Base-by-base conservation (phyloP, 92 coral and sea anemone species). In the Zoanthus gigantus region DNA sequence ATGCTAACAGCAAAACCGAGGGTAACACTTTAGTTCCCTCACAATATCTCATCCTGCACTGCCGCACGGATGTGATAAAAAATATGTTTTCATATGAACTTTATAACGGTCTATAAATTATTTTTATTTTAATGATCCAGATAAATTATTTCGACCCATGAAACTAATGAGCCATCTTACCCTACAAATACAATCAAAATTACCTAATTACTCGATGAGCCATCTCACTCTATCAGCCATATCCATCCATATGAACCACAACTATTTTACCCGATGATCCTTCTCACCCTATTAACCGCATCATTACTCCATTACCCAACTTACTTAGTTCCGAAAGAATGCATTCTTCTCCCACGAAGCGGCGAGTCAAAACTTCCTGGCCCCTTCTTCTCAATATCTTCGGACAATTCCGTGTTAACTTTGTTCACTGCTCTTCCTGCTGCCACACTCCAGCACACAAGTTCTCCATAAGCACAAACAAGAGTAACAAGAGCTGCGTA, bases 381-480 rank as follows among this genome's bases (percentile, higher is more conserved):
- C 42, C 92, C 94, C 54, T 82, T 82, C 14, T 89, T 89, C 84
- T 90, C 48, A 50, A 74, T 73, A 9, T 82, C 42, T 8, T 91
- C 94, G 16, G 92, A 87, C 57, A 88, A 30, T 77, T 87, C 72
- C 14, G 80, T 83, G 72, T 88, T 78, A 30, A 82, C 73, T 15
- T 83, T 86, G 8, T 82, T 86, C 3, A 90, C 94, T 7, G 94
- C 93, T 67, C 96, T 88, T 77, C 91, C 96, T 9, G 98, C 86
- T 12, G 95, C 98, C 37, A 96, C 87, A 73, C 88, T 96, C 96
- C 98, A 96, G 79, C 95, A 90, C 17, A 96, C 86, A 74, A 92
- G 92, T 77, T 96, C 98, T 29, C 98, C 98, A 30, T 93, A 95
- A 16, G 99, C 98, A 83, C 98, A 96, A 28, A 93, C 28, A 37